phyloP scores from a whole-genome alignment of 2,888 invertebrate species.

The Hoplodrina blanda region DNA sequence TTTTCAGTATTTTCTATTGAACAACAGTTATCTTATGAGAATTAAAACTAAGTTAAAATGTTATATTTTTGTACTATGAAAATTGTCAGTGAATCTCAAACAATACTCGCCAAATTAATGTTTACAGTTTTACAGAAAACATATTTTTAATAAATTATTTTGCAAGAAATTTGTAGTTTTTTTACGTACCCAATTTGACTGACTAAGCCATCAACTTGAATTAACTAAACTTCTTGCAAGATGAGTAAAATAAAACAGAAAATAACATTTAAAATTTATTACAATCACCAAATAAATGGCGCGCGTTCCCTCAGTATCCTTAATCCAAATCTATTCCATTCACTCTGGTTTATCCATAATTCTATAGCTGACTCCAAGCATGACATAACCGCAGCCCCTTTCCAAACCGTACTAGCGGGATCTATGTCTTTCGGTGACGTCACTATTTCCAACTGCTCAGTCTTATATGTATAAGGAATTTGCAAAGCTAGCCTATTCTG shows the following conservation, averaged over 20 bases:
- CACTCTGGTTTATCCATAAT: constrained; percentile 96
- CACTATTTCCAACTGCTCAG: constrained; percentile 96
- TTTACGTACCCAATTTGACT: not conserved
- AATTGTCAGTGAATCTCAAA: constrained; percentile 44
- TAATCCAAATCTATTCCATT: constrained; percentile 97
- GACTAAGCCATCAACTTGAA: too few relatives aligned
- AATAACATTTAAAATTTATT: constrained; percentile 24
- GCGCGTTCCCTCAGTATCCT: constrained; percentile 97
- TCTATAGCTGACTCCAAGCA: constrained; percentile 98
- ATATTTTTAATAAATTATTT: constrained; percentile 49
- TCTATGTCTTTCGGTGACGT: constrained; percentile 98
- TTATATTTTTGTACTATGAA: constrained; percentile 33
- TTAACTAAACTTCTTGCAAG: too few relatives aligned
- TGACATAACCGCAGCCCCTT: constrained; percentile 98
- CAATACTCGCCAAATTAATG: constrained; percentile 40
- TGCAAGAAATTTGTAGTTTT: constrained; percentile 19
- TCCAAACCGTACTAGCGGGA: constrained; percentile 97
- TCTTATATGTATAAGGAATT: constrained; percentile 94
- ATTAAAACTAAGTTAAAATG: not conserved
- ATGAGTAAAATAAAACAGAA: constrained; percentile 19
- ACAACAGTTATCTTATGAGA: not conserved
- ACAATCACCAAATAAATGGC: constrained; percentile 95
- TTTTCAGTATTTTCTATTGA: constrained; percentile 24
- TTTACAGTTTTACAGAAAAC: constrained; percentile 25
- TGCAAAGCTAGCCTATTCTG: constrained; percentile 96